phyloP scores from a whole-genome alignment of 1,140 invertebrate species.

The Choristoneura fumiferana region DNA sequence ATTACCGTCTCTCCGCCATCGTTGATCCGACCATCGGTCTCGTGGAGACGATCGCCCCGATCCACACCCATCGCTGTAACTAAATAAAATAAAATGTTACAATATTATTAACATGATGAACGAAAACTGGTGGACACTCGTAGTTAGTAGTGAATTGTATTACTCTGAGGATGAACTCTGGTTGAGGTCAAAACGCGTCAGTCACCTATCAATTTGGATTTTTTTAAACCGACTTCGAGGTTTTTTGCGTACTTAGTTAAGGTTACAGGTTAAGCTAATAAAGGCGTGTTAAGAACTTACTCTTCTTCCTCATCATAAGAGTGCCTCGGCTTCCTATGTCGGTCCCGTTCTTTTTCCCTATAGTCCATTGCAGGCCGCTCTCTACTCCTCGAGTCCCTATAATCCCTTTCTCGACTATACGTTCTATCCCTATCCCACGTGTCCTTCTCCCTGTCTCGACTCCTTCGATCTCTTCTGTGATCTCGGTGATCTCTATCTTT shows the following conservation, averaged over 20 bases:
- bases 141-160: too few relatives aligned
- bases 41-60: constrained; percentile 65
- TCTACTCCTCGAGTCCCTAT: constrained; percentile 66
- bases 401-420: constrained; percentile 76
- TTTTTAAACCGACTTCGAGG: too few relatives aligned
- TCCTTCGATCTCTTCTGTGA: constrained; percentile 53
- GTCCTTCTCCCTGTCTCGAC: constrained; percentile 66
- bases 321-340: constrained; percentile 59
- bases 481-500: constrained; percentile 49
- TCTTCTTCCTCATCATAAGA: constrained; percentile 74
- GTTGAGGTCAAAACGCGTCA: too few relatives aligned
- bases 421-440: constrained; percentile 75
- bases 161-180: too few relatives aligned
- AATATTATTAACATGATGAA: not conserved
- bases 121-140: not conserved
- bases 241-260: too few relatives aligned
- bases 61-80: constrained; percentile 68
- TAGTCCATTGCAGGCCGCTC: constrained; percentile 64
- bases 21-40: constrained; percentile 60
- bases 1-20: constrained; percentile 66
- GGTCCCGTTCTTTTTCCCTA: constrained; percentile 57
- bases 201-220: too few relatives aligned
- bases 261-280: too few relatives aligned
- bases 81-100: constrained; percentile 24
- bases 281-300: constrained; percentile 44